Evolutionary conservation across 1,140 invertebrate species (phyloP).

Genomic region (Sitobion miscanthi): DNA sequence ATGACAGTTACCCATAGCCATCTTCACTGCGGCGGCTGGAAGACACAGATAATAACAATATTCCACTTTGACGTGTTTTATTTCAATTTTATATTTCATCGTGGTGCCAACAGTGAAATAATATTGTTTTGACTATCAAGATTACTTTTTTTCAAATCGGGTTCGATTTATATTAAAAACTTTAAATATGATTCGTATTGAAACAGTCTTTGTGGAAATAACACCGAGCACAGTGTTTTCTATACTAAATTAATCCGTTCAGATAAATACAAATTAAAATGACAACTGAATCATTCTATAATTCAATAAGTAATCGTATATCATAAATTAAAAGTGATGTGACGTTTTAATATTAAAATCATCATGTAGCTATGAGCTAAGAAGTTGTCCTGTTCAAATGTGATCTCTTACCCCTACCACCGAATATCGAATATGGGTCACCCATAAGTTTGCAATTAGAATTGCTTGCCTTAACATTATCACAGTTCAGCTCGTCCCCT

Average conservation of each 20-base stretch:
- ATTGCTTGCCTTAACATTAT: slow-evolving; percentile 10
- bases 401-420: background rate
- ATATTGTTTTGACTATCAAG: background rate
- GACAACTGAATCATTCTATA: background rate
- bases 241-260: background rate
- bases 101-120: background rate
- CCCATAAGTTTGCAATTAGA: background rate
- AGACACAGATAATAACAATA: background rate
- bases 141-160: background rate
- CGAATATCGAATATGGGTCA: slow-evolving; percentile 11
- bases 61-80: background rate
- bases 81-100: background rate
- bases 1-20: background rate
- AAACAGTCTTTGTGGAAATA: no score
- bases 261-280: background rate
- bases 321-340: background rate
- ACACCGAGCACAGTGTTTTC: background rate
- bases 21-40: background rate
- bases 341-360: background rate
- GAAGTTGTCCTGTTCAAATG: background rate
- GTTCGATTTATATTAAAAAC: background rate
- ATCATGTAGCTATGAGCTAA: background rate
- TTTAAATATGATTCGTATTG: background rate
- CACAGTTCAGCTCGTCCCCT: background rate
- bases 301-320: background rate